Base-by-base conservation (phyloP, 2,797 vertebrate species). In the Tenualosa thibaudeaui region DNA sequence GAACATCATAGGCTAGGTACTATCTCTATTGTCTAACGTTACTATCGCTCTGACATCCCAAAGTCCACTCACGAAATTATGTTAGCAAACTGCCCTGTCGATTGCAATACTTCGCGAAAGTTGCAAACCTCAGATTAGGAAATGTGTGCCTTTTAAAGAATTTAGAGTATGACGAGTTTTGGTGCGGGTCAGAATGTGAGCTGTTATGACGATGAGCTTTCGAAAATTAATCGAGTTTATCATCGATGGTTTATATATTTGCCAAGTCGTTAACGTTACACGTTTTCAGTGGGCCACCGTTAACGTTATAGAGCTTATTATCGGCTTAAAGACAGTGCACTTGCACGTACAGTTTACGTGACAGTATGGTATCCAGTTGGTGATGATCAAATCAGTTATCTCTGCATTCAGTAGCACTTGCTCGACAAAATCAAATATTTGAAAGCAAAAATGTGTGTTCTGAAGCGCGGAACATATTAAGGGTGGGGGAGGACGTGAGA, bases 241-340 rank as follows among this genome's bases (percentile, higher is more conserved):
- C 68, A 40, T 75, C 15, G 68, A 75, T 9, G 3, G 19, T 9
- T n/a, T 7, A 10, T 46, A 19, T 68, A 22, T 22, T 22, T 22
- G 17, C 26, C 37, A 82, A 5, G 9, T 49, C 7, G 46, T 46
- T 49, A 10, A 22, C 37, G 19, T 17, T 7, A 31, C 10, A 56
- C 6, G 54, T 56, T 56, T 31, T 19, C 54, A 56, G 17, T 17
- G 19, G 58, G 58, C 17, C 19, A 15, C 1, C 12, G 12, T 83
- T 83, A 82, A 53, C 19, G 62, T 50, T 26, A 13, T 10, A 15
- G 86, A 94, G 91, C 93, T 91, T 87, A 90, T 95, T 94, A 95
- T 87, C 37, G 90, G 94, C 93, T 95, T 95, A 89, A 84, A 85
- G 81, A 86, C 82, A 90, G 81, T 53, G 65, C 89, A 86, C 68